phyloP scores from a whole-genome alignment of 2,113 vertebrate genomes.

The Euleptes europaea region DNA sequence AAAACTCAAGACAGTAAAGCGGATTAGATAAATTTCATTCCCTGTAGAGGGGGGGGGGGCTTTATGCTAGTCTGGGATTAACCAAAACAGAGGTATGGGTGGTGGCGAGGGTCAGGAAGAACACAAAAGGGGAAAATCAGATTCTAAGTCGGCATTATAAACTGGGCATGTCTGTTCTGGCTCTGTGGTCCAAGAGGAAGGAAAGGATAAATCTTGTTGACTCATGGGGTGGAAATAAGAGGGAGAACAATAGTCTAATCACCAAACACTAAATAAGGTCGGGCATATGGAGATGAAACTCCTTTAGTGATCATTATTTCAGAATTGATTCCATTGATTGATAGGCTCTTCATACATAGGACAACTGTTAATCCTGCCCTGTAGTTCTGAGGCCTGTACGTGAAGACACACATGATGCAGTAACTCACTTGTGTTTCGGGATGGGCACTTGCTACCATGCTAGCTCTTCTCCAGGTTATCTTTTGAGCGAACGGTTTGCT shows the following conservation, averaged over 20 bases:
- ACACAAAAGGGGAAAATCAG: conserved; percentile 1
- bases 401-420: background rate
- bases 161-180: background rate
- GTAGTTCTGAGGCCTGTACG: background rate
- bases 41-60: conserved; percentile 38
- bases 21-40: conserved; percentile 53
- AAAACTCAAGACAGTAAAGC: conserved; percentile 57
- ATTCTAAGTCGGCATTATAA: conserved; percentile 50
- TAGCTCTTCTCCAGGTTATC: too few relatives aligned
- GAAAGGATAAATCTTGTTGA: background rate
- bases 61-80: conserved; percentile 59
- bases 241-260: background rate
- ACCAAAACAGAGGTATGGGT: conserved; percentile 28
- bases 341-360: background rate
- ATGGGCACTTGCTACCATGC: too few relatives aligned
- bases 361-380: background rate
- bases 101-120: background rate
- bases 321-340: too few relatives aligned
- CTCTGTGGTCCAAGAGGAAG: background rate
- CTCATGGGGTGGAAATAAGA: background rate
- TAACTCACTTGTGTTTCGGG: background rate
- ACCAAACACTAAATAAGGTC: too few relatives aligned
- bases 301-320: background rate
- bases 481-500: too few relatives aligned
- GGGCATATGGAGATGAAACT: background rate